phyloP scores from a whole-genome alignment of 2,797 vertebrate species.

The Antrozous pallidus region DNA sequence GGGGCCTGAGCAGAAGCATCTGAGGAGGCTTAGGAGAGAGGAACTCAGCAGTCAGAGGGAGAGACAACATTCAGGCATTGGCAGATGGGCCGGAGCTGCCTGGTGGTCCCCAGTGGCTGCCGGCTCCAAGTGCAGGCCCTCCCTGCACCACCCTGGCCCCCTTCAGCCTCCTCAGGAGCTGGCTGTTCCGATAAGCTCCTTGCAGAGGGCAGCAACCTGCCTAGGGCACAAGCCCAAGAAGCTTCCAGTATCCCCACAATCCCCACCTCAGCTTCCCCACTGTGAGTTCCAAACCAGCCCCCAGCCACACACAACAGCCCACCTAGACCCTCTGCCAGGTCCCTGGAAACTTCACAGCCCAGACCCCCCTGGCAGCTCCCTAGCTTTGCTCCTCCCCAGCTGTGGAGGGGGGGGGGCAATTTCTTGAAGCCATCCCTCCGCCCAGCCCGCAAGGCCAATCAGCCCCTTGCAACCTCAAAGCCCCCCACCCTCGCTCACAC shows the following conservation, averaged over 20 bases:
- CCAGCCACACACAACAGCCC: not conserved
- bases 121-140: not conserved
- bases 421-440: not conserved
- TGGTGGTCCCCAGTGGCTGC: not conserved
- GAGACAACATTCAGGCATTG: not conserved
- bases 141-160: not conserved
- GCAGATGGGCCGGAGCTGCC: not conserved
- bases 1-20: not conserved
- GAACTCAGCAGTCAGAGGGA: not conserved
- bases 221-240: not conserved
- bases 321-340: not conserved
- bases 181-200: not conserved
- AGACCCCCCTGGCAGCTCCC: not conserved
- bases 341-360: conserved; percentile 12
- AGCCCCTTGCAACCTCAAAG: not conserved
- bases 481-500: not conserved
- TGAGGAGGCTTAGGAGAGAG: not conserved
- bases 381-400: not conserved
- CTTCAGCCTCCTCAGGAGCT: not conserved
- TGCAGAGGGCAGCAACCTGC: accelerated
- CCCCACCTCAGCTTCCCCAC: not conserved
- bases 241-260: not conserved
- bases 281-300: not conserved
- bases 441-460: not conserved
- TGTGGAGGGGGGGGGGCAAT: not conserved